Evolutionary conservation across 2,113 vertebrate genomes (phyloP).

Genomic region (Psophia crepitans): DNA sequence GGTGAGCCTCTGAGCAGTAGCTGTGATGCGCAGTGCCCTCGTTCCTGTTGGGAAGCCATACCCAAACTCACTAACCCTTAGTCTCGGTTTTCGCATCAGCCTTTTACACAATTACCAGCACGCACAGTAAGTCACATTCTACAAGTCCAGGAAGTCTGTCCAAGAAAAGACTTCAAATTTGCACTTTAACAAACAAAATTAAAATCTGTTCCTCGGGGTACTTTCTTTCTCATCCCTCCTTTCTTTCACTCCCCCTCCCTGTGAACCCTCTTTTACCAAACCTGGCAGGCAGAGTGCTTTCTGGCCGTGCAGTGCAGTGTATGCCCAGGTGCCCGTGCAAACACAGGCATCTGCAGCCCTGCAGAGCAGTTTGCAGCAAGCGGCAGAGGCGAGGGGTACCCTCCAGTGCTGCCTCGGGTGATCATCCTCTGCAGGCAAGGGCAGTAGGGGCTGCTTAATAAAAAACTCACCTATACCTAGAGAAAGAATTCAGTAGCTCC

Average conservation of each 20-base stretch:
- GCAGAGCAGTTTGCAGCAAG: not conserved
- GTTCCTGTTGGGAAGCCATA: not conserved
- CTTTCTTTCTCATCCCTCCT: not conserved
- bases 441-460: not conserved
- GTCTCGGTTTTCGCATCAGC: not conserved
- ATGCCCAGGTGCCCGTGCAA: rapidly evolving
- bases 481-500: not conserved
- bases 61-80: not conserved
- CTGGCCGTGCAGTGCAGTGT: rapidly evolving
- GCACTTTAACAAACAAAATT: not conserved
- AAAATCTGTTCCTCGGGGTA: not conserved
- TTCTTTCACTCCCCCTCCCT: not conserved
- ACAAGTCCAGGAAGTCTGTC: not conserved
- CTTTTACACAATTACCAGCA: not conserved
- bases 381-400: too few relatives aligned
- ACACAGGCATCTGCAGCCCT: not conserved
- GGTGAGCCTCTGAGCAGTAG: not conserved
- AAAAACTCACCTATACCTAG: rapidly evolving
- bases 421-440: not conserved
- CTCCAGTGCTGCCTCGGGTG: not conserved
- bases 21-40: rapidly evolving
- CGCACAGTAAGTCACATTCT: not conserved
- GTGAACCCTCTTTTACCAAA: not conserved
- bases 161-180: not conserved
- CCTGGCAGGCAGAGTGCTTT: not conserved